Evolutionary conservation across 2,888 invertebrate genomes (phyloP), one percentile per base, ranked within the genome.

Genomic region (Malthinus seriepunctatus): DNA sequence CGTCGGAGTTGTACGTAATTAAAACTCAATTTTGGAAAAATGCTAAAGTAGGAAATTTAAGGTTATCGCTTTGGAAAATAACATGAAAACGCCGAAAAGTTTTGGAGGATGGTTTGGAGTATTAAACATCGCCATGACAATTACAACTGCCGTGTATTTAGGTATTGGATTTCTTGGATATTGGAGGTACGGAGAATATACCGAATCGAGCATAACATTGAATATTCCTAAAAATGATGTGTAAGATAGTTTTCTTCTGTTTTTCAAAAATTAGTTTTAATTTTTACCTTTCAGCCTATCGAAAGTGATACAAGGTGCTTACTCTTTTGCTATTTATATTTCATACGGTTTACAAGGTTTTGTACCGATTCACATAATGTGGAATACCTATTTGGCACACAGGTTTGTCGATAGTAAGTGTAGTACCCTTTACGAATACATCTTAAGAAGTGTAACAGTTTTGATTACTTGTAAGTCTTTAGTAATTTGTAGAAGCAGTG

Each of bases 51-150:
- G 48, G 32, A 54, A n/a, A 59, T 73, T 76, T 38, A 76, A 96
- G 95, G 90, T 95, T 37, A 86, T 96, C 47, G 93, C 95, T 1
- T 75, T 96, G 63, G 94, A 95, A 78, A 95, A 93, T 77, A 91
- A 91, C 72, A 95, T 96, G 94, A 86, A 88, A 72, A 88, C 87
- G 0, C 94, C 93, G 0, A 85, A 87, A 70, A 84, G 86, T 47
- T 94, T 95, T 77, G 86, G 87, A 2, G 88, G 89, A 1, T 84
- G 84, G 54, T 87, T 80, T 61, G 95, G 95, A 1, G 92, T 93
- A 2, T 81, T 95, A 3, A 94, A 93, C 73, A 80, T 88, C 8
- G 92, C 91, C 39, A 94, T 95, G 91, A 73, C 81, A 1, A 80
- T 91, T 62, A 91, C 94, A 23, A 86, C 89, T 8, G 66, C 87